Conservation (phyloP, 2,797 vertebrate species). For the Rhadinocentrus ornatus region DNA sequence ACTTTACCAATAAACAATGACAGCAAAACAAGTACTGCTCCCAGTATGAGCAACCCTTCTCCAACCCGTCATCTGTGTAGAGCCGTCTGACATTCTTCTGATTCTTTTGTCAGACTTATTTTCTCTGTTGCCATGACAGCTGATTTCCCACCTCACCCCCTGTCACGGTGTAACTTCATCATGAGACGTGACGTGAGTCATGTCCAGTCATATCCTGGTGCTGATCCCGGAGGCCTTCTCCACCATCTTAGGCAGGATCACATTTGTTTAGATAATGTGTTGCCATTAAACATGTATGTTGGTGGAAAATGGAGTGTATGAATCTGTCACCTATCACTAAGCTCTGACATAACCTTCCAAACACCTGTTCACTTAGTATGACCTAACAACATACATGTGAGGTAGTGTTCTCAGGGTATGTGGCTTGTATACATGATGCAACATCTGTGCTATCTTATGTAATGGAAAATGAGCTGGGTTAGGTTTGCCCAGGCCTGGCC, state of each 20-base stretch:
- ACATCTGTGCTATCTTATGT: constrained; percentile 55
- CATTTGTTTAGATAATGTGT: too few relatives aligned
- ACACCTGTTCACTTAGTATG: constrained; percentile 42
- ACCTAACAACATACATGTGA: neutral
- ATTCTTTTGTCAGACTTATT: neutral
- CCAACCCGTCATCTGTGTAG: too few relatives aligned
- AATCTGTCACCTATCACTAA: constrained; percentile 9
- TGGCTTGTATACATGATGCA: constrained; percentile 32
- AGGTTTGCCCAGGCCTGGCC: constrained; percentile 29
- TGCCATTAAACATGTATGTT: neutral
- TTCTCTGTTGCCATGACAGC: constrained; percentile 35
- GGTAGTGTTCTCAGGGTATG: neutral
- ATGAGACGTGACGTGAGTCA: constrained; percentile 45
- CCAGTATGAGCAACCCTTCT: neutral
- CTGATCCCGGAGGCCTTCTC: constrained; percentile 7
- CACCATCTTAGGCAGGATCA: neutral
- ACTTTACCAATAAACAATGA: neutral
- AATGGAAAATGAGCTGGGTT: constrained; percentile 17
- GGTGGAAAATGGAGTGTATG: constrained; percentile 12
- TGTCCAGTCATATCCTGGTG: constrained; percentile 55
- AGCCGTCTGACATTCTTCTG: neutral
- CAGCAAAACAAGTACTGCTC: neutral
- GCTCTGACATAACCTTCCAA: constrained; percentile 8
- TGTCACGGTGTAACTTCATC: constrained; percentile 2
- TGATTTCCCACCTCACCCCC: constrained; percentile 3